These are phyloP conservation scores for Drosophila pseudotalamancana DNA, from an alignment of 2,888 invertebrate genomes.

Conservation along the genomic window DNA sequence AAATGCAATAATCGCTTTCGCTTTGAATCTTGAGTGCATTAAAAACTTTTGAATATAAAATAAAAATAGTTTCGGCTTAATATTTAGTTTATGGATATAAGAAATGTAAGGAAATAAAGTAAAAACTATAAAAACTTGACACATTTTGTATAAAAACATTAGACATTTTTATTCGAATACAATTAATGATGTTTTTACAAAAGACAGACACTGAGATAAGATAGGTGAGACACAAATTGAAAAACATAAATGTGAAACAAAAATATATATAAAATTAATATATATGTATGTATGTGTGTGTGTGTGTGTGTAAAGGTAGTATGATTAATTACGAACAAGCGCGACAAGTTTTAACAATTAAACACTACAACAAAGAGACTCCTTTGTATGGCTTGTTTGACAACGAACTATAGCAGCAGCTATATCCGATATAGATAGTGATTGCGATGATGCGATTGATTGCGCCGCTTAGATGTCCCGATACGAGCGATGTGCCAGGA, in stretches of 20 bases:
- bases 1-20: no score
- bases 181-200: slow-evolving; percentile 61
- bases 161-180: slow-evolving; percentile 69
- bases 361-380: slow-evolving; percentile 62
- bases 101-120: no score
- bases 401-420: background rate
- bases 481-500: slow-evolving; percentile 91
- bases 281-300: background rate
- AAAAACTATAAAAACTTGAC: no score
- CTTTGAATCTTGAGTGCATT: no score
- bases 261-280: background rate
- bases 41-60: no score
- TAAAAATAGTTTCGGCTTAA: no score
- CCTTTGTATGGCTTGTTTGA: slow-evolving; percentile 39
- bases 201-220: slow-evolving; percentile 58
- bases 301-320: slow-evolving; percentile 12
- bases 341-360: slow-evolving; percentile 30
- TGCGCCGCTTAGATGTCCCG: slow-evolving; percentile 87
- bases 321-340: slow-evolving; percentile 30
- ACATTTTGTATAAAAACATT: slow-evolving; percentile 56
- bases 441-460: slow-evolving; percentile 32
- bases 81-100: no score
- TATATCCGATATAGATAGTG: slow-evolving; percentile 15
- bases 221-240: slow-evolving; percentile 15
- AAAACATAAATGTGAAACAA: slow-evolving; percentile 13